Base-by-base conservation (phyloP, 2,797 vertebrate genomes). In the Tokudaia muenninki region DNA sequence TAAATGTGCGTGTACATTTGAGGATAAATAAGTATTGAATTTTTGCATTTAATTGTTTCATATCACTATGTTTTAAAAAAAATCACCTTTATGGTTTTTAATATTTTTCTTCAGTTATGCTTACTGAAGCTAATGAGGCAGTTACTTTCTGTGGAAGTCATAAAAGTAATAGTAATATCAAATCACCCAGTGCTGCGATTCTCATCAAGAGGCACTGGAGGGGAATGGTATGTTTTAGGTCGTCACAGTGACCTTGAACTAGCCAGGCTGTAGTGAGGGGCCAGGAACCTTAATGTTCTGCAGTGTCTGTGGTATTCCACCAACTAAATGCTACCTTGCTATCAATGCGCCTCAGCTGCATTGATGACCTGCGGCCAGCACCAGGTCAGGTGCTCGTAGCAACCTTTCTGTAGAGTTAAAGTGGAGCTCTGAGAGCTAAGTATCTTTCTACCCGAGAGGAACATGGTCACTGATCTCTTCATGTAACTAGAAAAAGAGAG, bases 131-230 rank as follows among this genome's bases (percentile, higher is more conserved):
- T 93, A 92, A 52, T 86, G 89, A 97, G 50, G 83, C 91, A 94
- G 19, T 98, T 98, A 96, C 98, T 98, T 98, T 98, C 98, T 98
- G n/a, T 98, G 97, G 97, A 98, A 98, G 97, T 98, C 93, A 63
- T 50, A 9, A 97, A 94, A 95, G 89, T 96, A 94, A 94, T 77
- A 91, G 19, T 96, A 94, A 97, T 87, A 83, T 67, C 97, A 94
- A 96, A 93, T 94, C 91, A 77, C 74, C 72, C 77, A n/a, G 37
- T 2, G 91, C 34, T 47, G 24, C 95, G 61, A 41, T 74, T 92
- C 80, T 95, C 87, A 84, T 90, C 50, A 57, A 8, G 55, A 86
- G 10, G 24, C 63, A 90, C 82, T 91, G 70, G 67, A 91, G 92
- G 26, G 47, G 12, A 81, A 0, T 57, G 22, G 10, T 22, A 26